These are phyloP conservation scores for Metellina segmentata DNA, from an alignment of 2,888 invertebrate species.

Conservation along the genomic window DNA sequence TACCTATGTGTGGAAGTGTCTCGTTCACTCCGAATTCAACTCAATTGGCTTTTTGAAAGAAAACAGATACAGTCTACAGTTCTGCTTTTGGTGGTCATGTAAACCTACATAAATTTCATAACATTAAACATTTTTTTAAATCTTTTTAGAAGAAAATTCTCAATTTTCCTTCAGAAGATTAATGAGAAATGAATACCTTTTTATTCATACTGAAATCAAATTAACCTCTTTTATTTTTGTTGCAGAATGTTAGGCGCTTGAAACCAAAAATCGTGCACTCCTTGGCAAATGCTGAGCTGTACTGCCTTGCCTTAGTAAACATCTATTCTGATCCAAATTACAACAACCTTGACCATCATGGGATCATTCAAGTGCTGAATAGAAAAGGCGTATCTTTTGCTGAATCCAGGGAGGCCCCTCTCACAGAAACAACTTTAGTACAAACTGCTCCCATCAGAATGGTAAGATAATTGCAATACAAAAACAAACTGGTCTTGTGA, in stretches of 20 bases:
- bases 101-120: too few relatives aligned
- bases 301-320: slow-evolving; percentile 95
- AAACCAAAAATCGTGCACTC: slow-evolving; percentile 95
- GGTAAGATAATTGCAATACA: slow-evolving; percentile 84
- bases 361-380: slow-evolving; percentile 94
- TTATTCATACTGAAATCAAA: neutral
- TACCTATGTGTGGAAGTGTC: too few relatives aligned
- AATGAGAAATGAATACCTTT: too few relatives aligned
- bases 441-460: slow-evolving; percentile 96
- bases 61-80: too few relatives aligned
- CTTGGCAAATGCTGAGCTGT: slow-evolving; percentile 95
- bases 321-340: slow-evolving; percentile 98
- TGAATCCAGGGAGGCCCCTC: slow-evolving; percentile 91
- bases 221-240: too few relatives aligned
- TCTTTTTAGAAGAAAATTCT: too few relatives aligned
- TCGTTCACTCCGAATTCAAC: too few relatives aligned
- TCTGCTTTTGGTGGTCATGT: too few relatives aligned
- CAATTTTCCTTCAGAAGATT: neutral
- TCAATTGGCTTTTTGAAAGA: too few relatives aligned
- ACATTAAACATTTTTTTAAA: too few relatives aligned
- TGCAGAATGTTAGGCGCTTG: slow-evolving; percentile 81
- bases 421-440: slow-evolving; percentile 96
- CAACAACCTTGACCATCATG: slow-evolving; percentile 96
- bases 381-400: slow-evolving; percentile 93
- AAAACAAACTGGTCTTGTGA: too few relatives aligned